Percentiles rank a stretch among this genome's conserved stretches.
phyloP scores from a whole-genome alignment of 2,888 invertebrate species.

The Tetranychus truncatus region DNA sequence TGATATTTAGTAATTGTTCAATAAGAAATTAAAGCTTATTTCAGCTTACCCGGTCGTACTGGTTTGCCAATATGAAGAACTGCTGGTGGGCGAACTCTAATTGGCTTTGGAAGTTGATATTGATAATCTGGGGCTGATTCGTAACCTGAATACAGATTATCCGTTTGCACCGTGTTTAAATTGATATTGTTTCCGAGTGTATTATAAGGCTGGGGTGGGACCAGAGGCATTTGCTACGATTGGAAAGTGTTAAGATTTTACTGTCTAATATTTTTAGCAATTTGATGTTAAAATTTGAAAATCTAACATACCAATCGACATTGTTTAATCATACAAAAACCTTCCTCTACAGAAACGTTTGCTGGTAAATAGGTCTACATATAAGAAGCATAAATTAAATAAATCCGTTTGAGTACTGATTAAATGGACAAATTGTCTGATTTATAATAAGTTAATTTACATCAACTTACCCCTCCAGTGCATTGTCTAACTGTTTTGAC shows the following conservation, averaged over 20 bases:
- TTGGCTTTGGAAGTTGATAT: constrained; percentile 3
- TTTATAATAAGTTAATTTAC: neutral
- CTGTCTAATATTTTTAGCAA: neutral
- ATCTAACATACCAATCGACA: constrained; percentile 17
- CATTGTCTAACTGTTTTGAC: constrained; percentile 20
- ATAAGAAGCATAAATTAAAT: neutral
- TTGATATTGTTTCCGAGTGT: neutral
- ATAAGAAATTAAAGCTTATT: neutral
- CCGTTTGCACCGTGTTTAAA: neutral
- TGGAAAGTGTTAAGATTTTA: neutral
- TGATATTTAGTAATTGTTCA: neutral
- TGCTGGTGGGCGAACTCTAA: constrained; percentile 7
- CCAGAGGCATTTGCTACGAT: constrained; percentile 3
- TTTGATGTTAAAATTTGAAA: neutral
- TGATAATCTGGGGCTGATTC: neutral
- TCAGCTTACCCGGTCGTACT: constrained; percentile 6
- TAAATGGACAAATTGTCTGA: neutral
- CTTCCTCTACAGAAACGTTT: constrained; percentile 18
- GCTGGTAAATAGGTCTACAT: constrained; percentile 19
- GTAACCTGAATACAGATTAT: neutral
- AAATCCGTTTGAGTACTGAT: neutral
- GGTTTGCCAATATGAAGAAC: constrained; percentile 9
- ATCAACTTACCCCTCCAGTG: constrained; percentile 18
- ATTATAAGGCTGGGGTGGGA: neutral
- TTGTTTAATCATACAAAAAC: constrained; percentile 18